These are phyloP conservation scores for Macropus fuliginosus DNA, from an alignment of 2,797 vertebrate species.

Conservation along the genomic window DNA sequence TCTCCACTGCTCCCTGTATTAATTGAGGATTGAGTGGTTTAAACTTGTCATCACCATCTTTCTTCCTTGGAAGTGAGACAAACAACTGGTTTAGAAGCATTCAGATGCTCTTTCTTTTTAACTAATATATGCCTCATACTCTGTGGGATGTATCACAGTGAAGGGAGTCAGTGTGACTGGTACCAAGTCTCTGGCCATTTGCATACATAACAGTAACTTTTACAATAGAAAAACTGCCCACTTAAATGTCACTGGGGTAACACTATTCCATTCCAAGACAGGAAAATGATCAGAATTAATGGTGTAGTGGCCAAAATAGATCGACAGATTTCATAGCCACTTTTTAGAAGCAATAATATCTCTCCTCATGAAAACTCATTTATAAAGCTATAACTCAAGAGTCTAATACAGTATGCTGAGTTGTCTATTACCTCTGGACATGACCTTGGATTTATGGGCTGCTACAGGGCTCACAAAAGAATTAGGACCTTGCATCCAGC, in stretches of 20 bases:
- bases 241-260: slow-evolving; percentile 34
- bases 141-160: not conserved
- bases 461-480: slow-evolving; percentile 26
- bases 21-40: not conserved
- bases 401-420: slow-evolving; percentile 34
- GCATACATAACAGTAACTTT: slow-evolving; percentile 1
- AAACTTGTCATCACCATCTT: no score
- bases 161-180: not conserved
- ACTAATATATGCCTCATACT: not conserved
- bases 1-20: not conserved
- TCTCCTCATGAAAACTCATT: slow-evolving; percentile 53
- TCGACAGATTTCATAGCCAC: slow-evolving; percentile 64
- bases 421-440: slow-evolving; percentile 51
- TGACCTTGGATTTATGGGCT: slow-evolving; percentile 47
- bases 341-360: slow-evolving; percentile 54
- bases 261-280: slow-evolving; percentile 54
- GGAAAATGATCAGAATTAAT: slow-evolving; percentile 65
- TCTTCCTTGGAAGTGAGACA: not conserved
- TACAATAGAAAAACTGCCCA: slow-evolving; percentile 62
- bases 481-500: not conserved
- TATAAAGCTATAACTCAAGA: slow-evolving; percentile 25
- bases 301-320: slow-evolving; percentile 31
- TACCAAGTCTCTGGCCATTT: slow-evolving; percentile 19
- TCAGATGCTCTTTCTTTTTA: slow-evolving; percentile 23
- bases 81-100: not conserved